These are phyloP conservation scores for Platerodrilus igneus DNA, from an alignment of 2,888 invertebrate genomes.

Conservation along the genomic window DNA sequence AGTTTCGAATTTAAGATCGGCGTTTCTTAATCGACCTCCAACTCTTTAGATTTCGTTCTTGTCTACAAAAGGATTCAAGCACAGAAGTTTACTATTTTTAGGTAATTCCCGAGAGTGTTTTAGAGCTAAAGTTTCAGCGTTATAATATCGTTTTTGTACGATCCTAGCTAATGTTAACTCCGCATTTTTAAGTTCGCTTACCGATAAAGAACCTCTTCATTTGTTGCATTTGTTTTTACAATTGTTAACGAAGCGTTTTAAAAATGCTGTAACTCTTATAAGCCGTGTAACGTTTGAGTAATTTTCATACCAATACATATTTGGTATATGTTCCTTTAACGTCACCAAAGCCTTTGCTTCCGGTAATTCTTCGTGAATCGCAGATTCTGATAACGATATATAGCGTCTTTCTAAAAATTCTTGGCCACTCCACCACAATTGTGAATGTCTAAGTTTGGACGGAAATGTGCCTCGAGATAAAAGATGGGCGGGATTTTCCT, in stretches of 20 bases:
- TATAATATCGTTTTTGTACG: not conserved
- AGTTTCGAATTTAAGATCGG: conserved; percentile 20
- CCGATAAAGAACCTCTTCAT: too few relatives aligned
- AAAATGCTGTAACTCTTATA: conserved; percentile 3
- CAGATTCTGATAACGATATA: too few relatives aligned
- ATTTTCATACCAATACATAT: not conserved
- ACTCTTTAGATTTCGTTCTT: conserved; percentile 19
- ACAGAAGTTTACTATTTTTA: conserved; percentile 15
- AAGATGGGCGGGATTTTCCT: conserved; percentile 14
- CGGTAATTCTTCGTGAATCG: too few relatives aligned
- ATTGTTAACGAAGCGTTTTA: conserved; percentile 5
- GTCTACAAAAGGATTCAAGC: conserved; percentile 25
- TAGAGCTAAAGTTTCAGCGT: not conserved
- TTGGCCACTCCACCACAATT: conserved; percentile 11
- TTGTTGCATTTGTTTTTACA: too few relatives aligned
- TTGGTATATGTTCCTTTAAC: too few relatives aligned
- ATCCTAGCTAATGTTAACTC: not conserved
- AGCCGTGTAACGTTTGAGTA: conserved; percentile 7
- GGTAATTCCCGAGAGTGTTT: not conserved
- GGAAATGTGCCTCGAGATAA: conserved; percentile 7
- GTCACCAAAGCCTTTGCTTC: too few relatives aligned
- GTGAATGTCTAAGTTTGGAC: not conserved
- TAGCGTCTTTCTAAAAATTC: too few relatives aligned
- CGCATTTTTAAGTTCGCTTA: not conserved
- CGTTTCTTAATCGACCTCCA: conserved; percentile 23